Evolutionary conservation across 2,888 invertebrate genomes (phyloP), one percentile per base, ranked within the genome.

Genomic region (Tetranychus piercei): DNA sequence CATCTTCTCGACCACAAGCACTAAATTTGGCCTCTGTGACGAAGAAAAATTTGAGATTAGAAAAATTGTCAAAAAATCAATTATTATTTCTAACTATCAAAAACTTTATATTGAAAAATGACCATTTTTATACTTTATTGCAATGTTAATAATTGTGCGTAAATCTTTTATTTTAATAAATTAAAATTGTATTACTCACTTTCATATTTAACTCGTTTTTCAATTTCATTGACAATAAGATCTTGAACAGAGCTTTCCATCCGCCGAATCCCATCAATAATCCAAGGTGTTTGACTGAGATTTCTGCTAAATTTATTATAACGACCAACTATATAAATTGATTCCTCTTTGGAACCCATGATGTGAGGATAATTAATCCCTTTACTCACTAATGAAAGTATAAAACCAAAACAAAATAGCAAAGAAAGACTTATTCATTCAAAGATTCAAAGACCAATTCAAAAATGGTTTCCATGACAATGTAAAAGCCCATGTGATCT

Each of bases 1-100:
- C 92, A 84, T 99, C 99, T 84, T 99, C 97, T 66, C 99, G 85
- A 0, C 97, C 96, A 74, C 95, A 94, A 3, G 94, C 88, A 78
- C 90, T 87, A 83, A 96, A 92, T 81, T 89, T 90, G n/a, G 88
- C 83, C 44, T 84, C 85, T 73, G 34, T 5, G 23, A 65, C 9
- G n/a, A 72, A 43, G 11, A 85, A 81, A 20, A 80, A 80, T 74
- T 8, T 23, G n/a, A n/a, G 6, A 65, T 64, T 66, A 66, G 72
- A 67, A 55, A 34, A 65, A 43, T 73, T 9, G 70, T 4, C 20
- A 22, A 44, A 22, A 71, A 43, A n/a, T 3, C 9, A 5, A 67
- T 20, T 22, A 67, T 67, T 22, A 66, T 6, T 8, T 22, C 6
- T 8, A 18, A 20, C 45, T 7, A 45, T 7, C 45, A 6, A 45